Conservation (phyloP, 1,140 invertebrate species). For the Aricia agestis region DNA sequence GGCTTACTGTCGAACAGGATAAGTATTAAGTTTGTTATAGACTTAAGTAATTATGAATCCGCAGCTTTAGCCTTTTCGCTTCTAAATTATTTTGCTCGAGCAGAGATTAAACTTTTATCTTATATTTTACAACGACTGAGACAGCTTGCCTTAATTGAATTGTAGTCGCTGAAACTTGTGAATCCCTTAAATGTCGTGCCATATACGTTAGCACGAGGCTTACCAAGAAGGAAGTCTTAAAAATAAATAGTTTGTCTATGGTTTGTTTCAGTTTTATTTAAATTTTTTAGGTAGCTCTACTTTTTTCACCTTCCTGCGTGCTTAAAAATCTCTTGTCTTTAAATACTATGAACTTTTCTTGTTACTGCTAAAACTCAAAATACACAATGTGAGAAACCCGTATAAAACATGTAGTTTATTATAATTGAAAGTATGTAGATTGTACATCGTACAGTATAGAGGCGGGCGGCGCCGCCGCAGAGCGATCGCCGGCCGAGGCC, state of each 20-base stretch:
- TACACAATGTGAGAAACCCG: too few relatives aligned
- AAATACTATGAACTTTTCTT: too few relatives aligned
- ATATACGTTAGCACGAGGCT: too few relatives aligned
- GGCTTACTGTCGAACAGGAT: constrained; percentile 25
- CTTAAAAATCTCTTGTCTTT: too few relatives aligned
- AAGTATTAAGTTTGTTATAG: not conserved
- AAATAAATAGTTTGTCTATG: too few relatives aligned
- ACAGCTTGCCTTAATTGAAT: constrained; percentile 1
- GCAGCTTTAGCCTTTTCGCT: not conserved
- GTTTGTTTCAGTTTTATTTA: too few relatives aligned
- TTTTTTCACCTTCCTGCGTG: too few relatives aligned
- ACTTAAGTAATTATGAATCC: constrained; percentile 3
- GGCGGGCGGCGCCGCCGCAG: constrained; percentile 25
- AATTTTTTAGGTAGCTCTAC: too few relatives aligned
- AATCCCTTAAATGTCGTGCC: not conserved
- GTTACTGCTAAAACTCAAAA: too few relatives aligned
- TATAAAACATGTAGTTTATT: too few relatives aligned
- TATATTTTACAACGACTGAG: not conserved
- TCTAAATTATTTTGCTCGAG: not conserved
- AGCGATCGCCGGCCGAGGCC: constrained; percentile 41
- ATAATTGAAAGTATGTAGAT: not conserved
- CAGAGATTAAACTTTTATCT: not conserved
- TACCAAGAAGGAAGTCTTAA: too few relatives aligned
- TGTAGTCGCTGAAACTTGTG: not conserved
- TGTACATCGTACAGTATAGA: not conserved